Evolutionary conservation across 2,797 vertebrate genomes (phyloP), one percentile per base, ranked within the genome.

Genomic region (Manis javanica): DNA sequence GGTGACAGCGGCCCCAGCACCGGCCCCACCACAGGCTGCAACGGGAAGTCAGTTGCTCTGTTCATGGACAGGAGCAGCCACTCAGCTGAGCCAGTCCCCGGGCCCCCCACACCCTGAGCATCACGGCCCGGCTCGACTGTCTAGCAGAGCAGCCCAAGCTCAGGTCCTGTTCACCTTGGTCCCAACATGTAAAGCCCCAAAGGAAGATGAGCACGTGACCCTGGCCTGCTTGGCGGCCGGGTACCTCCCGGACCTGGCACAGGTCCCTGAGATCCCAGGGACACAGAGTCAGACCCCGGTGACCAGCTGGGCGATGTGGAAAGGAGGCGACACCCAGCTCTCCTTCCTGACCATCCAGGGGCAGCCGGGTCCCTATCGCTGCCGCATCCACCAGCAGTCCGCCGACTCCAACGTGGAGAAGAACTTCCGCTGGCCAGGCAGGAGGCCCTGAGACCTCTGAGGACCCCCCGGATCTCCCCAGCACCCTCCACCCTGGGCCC

Each of bases 101-200:
- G 15, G 39, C 37, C 21, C 2, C 15, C 12, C 14, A 4, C 21
- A 4, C 39, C 39, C 72, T 4, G n/a, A 15, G 11, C n/a, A 21
- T 85, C 10, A 24, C 11, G 16, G 51, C 18, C 39, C 12, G 3
- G 31, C 8, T 55, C 3, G 14, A 39, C 34, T 71, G 12, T 39
- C n/a, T 24, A 46, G 21, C 77, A 57, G 85, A 0, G 12, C 0
- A 1, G 0, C 0, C 4, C 2, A 0, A 19, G 0, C 1, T 0
- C 57, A 4, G 0, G 0, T 1, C 0, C 0, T 95, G n/a, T 37
- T 85, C 15, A 42, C 87, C 18, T 42, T 91, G 23, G 2, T n/a
- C n/a, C 19, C 75, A 0, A 46, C 2, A 7, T 98, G 93, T 21
- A 1, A 21, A 2, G 5, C 0, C 5, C 53, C 13, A 2, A 16